Percentiles rank a stretch among this genome's conserved stretches.
Evolutionary conservation across 2,888 invertebrate species (phyloP).

Genomic region (Temnothorax ravouxi): DNA sequence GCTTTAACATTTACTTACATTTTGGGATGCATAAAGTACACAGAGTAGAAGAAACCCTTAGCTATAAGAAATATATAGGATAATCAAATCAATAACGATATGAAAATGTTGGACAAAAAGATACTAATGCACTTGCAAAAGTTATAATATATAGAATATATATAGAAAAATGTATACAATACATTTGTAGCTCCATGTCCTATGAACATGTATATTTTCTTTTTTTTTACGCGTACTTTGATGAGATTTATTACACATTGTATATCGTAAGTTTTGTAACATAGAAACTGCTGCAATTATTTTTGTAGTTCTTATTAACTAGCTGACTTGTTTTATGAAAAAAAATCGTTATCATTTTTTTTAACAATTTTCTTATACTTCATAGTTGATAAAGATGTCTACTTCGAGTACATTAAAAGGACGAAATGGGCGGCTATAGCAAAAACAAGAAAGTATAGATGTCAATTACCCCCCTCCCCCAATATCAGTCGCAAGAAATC

Average conservation of each 20-base stretch:
- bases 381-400: constrained; percentile 83
- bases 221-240: not conserved
- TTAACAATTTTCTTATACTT: constrained; percentile 73
- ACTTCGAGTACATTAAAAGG: constrained; percentile 82
- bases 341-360: constrained; percentile 52
- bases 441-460: constrained; percentile 80
- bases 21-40: not conserved
- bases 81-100: not conserved
- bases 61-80: not conserved
- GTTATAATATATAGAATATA: not conserved
- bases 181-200: not conserved
- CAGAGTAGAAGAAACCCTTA: not conserved
- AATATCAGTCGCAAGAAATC: constrained; percentile 66
- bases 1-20: not conserved
- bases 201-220: not conserved
- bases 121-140: not conserved
- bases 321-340: not conserved
- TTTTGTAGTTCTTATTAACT: not conserved
- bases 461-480: constrained; percentile 72
- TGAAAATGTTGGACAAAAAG: not conserved
- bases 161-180: not conserved
- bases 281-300: not conserved
- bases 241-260: not conserved
- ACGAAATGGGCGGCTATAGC: constrained; percentile 81
- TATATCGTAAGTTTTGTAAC: not conserved